Evolutionary conservation across 2,888 invertebrate species (phyloP), one percentile per base, ranked within the genome.

Genomic region (Apamea monoglypha): DNA sequence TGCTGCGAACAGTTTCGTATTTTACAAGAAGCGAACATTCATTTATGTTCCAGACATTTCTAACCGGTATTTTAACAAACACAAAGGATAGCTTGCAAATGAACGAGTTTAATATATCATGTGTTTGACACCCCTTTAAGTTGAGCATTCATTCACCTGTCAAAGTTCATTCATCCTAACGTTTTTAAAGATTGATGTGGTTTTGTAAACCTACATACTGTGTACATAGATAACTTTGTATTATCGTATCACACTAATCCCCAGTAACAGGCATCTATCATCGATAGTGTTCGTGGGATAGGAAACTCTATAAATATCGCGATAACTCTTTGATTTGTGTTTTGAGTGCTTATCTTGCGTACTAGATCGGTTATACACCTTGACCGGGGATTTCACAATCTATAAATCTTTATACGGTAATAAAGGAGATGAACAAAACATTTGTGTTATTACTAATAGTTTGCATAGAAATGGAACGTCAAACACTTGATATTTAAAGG

Each of bases 131-230:
- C 73, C 89, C 87, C 90, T 90, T 86, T 86, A 87, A 83, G 72
- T 74, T 79, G 76, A 83, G 73, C 83, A 89, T 90, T 90, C 88
- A 92, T 91, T 91, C 89, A 89, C 80, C 89, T 91, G 91, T 88
- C 91, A 83, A 78, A 81, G 87, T 88, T 87, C 89, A 91, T 91
- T 91, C 91, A 91, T 92, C 82, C 80, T 84, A 82, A 85, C 68
- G 66, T 87, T 85, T 85, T 82, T 67, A 78, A 88, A 89, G 87
- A 89, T 88, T 87, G 72, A 89, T 90, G 86, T 78, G 78, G 77
- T 82, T 88, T 84, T 40, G 64, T 76, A 71, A 85, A 75, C 73
- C 80, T 79, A 79, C 40, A 72, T 74, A 70, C 25, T 70, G 29
- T 61, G 40, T 68, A 61, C n/a, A 68, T 56, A 70, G 44, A 82